Conservation (phyloP, 2,888 invertebrate species). For the Lasioglossum zephyrum region DNA sequence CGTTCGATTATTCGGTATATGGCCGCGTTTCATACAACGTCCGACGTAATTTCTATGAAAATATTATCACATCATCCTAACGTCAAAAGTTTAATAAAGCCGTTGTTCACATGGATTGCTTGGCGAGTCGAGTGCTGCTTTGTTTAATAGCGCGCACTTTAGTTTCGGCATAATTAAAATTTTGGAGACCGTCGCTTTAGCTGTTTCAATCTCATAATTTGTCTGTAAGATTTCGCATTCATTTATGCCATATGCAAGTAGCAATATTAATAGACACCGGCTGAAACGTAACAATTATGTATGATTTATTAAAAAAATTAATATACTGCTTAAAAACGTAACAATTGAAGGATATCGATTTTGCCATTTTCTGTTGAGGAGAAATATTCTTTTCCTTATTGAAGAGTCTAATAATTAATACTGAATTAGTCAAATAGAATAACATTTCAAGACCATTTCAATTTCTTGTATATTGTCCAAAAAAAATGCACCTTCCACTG, state of each 20-base stretch:
- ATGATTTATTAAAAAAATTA: not conserved
- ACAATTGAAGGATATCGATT: too few relatives aligned
- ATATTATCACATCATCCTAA: slow-evolving; percentile 38
- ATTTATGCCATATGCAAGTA: not conserved
- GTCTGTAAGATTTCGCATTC: not conserved
- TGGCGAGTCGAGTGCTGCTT: not conserved
- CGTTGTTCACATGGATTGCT: not conserved
- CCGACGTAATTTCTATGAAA: slow-evolving; percentile 55
- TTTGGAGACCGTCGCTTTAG: not conserved
- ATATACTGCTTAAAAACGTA: too few relatives aligned
- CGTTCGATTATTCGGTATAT: slow-evolving; percentile 36
- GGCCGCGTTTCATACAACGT: slow-evolving; percentile 1
- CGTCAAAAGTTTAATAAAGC: slow-evolving; percentile 45
- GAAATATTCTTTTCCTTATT: not conserved
- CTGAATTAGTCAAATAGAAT: not conserved
- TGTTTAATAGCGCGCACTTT: not conserved
- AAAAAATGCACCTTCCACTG: not conserved
- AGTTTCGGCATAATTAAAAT: not conserved
- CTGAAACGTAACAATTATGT: not conserved
- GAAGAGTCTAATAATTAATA: not conserved
- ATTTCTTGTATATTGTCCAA: not conserved
- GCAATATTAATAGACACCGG: not conserved
- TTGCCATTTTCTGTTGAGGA: not conserved
- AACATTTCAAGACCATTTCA: not conserved
- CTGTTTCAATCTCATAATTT: not conserved